Conservation (phyloP, 2,888 invertebrate genomes). For the Pedicia rivosa region DNA sequence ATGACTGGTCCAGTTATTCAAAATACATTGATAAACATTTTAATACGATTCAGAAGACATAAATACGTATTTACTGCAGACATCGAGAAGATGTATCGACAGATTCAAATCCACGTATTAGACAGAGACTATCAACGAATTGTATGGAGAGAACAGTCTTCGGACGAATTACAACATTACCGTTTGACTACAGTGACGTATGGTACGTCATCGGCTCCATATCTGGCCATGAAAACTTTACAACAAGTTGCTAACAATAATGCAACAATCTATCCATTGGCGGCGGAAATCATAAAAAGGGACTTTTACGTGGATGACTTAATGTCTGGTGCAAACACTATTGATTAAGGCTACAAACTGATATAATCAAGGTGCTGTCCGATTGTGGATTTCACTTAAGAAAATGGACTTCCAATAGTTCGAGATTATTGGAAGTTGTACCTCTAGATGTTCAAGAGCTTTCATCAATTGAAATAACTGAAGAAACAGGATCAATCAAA, state of each 20-base stretch:
- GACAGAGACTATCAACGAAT: too few relatives aligned
- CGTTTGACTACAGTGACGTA: constrained; percentile 13
- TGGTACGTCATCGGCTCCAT: constrained; percentile 14
- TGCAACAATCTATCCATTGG: not conserved
- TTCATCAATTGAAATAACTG: too few relatives aligned
- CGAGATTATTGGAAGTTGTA: too few relatives aligned
- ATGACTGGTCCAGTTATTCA: constrained; percentile 4
- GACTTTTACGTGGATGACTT: constrained; percentile 4
- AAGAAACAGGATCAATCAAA: too few relatives aligned
- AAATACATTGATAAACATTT: not conserved
- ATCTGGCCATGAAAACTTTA: constrained; percentile 12
- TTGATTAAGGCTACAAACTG: too few relatives aligned
- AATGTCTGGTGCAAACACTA: not conserved
- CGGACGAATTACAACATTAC: constrained; percentile 8
- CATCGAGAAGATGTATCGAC: constrained; percentile 7
- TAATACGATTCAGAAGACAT: constrained; percentile 1
- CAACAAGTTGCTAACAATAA: constrained; percentile 10
- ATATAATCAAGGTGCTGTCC: too few relatives aligned
- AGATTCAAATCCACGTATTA: too few relatives aligned
- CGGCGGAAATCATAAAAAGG: not conserved
- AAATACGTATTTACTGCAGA: constrained; percentile 8
- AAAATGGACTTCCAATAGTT: too few relatives aligned
- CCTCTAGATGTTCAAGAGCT: too few relatives aligned
- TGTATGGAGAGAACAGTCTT: too few relatives aligned
- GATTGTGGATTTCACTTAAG: too few relatives aligned